Percentiles rank a stretch among this genome's conserved stretches.
These are phyloP conservation scores for Platycheirus rosarum DNA, from an alignment of 2,888 invertebrate genomes.

Conservation along the genomic window DNA sequence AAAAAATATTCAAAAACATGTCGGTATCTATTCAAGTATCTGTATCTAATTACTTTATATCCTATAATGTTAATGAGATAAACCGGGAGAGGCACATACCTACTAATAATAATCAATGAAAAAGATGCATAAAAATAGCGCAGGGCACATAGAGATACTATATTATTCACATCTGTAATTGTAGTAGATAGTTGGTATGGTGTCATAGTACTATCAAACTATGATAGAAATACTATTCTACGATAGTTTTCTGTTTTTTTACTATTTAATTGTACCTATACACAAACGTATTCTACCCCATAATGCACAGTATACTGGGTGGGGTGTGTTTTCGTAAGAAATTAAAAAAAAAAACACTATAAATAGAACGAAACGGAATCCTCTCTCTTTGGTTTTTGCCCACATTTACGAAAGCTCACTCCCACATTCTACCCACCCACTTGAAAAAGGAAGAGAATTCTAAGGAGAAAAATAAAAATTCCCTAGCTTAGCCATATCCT, in stretches of 20 bases:
- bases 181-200: constrained; percentile 40
- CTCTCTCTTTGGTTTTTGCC: background rate
- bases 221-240: constrained; percentile 14
- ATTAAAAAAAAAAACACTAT: background rate
- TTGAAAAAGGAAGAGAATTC: background rate
- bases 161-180: constrained; percentile 48
- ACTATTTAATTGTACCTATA: constrained; percentile 3
- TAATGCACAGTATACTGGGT: background rate
- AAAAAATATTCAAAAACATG: too few relatives aligned
- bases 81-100: background rate
- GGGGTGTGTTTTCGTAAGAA: background rate
- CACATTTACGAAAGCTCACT: too few relatives aligned
- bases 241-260: constrained; percentile 1
- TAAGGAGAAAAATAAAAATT: constrained; percentile 8
- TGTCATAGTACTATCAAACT: constrained; percentile 23
- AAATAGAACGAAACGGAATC: background rate
- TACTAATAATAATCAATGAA: constrained; percentile 32
- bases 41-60: too few relatives aligned
- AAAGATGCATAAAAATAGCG: constrained; percentile 46
- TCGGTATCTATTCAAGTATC: too few relatives aligned
- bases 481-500: constrained; percentile 49
- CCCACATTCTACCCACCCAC: background rate
- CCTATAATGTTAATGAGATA: background rate
- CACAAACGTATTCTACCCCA: background rate
- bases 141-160: constrained; percentile 41